phyloP scores from a whole-genome alignment of 2,797 vertebrate genomes.

The Lepus oiostolus region DNA sequence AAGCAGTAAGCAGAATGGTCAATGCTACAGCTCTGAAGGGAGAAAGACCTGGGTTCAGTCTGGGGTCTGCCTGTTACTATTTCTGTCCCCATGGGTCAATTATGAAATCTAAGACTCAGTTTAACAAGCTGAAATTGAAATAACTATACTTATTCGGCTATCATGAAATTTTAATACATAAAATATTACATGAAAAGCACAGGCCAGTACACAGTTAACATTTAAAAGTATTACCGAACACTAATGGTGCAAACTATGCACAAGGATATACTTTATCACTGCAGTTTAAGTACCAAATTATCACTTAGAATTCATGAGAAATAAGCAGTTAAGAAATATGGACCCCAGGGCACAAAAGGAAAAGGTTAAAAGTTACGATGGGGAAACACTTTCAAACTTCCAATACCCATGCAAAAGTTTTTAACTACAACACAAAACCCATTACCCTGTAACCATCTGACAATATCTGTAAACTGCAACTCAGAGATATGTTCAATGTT shows the following conservation, averaged over 20 bases:
- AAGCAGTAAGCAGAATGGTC: background rate
- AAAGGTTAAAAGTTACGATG: background rate
- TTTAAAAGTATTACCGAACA: constrained; percentile 27
- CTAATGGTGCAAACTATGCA: background rate
- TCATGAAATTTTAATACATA: constrained; percentile 1
- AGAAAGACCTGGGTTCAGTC: background rate
- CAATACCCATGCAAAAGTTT: background rate
- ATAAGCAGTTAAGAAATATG: background rate
- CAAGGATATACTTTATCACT: constrained; percentile 23
- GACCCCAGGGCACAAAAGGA: background rate
- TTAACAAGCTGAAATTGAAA: background rate
- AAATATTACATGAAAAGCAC: background rate
- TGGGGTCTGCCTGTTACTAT: background rate
- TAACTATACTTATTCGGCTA: background rate
- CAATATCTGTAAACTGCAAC: background rate
- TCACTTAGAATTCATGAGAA: background rate
- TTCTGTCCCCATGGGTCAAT: background rate
- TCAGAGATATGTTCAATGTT: constrained; percentile 16
- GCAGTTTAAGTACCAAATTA: constrained; percentile 28
- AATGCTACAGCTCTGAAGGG: background rate
- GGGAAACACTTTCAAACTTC: background rate
- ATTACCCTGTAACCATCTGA: background rate
- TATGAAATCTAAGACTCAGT: background rate
- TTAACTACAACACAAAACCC: background rate
- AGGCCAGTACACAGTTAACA: constrained; percentile 12